Evolutionary conservation across 2,113 vertebrate species (phyloP), one percentile per base, ranked within the genome.

Genomic region (Lampris megalopsis): DNA sequence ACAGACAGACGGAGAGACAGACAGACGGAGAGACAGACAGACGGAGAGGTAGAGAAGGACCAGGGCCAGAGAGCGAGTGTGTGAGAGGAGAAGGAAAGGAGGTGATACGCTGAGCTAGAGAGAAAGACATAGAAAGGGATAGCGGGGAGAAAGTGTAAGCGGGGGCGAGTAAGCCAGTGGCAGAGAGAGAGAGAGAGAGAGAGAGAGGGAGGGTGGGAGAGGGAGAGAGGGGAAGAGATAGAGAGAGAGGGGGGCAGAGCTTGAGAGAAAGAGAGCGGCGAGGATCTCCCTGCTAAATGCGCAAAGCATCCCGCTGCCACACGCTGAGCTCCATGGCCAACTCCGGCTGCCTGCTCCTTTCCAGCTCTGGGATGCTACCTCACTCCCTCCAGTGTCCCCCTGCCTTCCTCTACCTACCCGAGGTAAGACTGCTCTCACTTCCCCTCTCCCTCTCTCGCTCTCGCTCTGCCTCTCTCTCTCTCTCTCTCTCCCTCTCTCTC

Each of bases 281-380:
- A 88, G 92, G 91, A 92, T 91, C 90, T 91, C 92, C 91, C 91
- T 84, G 84, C 84, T 92, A 88, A 87, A 90, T 92, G 92, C 88
- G 90, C 86, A 91, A 91, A 92, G 91, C 83, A 83, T 89, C 87
- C 88, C 86, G 86, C 86, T 81, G 80, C 88, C 96, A 94, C 96
- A 95, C 96, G 95, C 96, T 97, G 94, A 96, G 96, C 96, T 97
- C 96, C 94, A 98, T 98, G 97, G 96, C 96, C 93, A 98, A 98
- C 96, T 98, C 96, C 75, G 96, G 96, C 96, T 97, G 97, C 91
- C 95, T 98, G 94, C 95, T 99, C 93, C 95, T 98, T 93, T 95
- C 97, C 95, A 93, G 95, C 94, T 94, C 96, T 81, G 95, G 96
- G 93, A 96, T 98, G 97, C 96, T 98, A 89, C 96, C 96, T 86